Evolutionary conservation across 1,140 invertebrate genomes (phyloP), one percentile per base, ranked within the genome.

Genomic region (Pseudobourletiella spinata): DNA sequence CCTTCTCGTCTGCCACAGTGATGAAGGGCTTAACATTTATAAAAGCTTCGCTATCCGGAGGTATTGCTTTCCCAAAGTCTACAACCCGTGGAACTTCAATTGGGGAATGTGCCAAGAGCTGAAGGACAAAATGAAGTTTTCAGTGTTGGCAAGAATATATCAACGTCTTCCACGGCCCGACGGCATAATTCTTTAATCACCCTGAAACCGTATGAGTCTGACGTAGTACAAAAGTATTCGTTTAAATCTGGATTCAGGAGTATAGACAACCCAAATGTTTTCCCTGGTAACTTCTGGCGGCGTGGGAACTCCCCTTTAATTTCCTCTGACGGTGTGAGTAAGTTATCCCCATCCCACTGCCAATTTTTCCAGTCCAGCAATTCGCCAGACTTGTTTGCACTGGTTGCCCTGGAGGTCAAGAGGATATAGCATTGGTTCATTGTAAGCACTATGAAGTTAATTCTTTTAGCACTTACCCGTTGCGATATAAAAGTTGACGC

Each of bases 191-290:
- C 8, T 39, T 11, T n/a, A 39, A 39, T 65, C 32, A 68, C 67
- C 20, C 64, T 30, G 51, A 69, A 69, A 20, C 67, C 67, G 24
- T 52, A 16, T 3, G 61, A 57, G 25, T 69, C 67, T 2, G 67
- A 65, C 14, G 51, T 52, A 15, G 67, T 66, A 42, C 67, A 69
- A 32, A 66, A 69, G 46, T 69, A 69, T 55, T 69, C 64, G 20
- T 61, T 42, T 2, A 69, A 20, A 20, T 52, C 58, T 11, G 67
- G 67, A 59, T 63, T 56, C 22, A 66, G n/a, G 4, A 66, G 30
- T 29, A 66, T 52, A 2, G 64, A 66, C 4, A 66, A 22, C 1
- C 64, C 64, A 55, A 50, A 59, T 20, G 64, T 57, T 26, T 57
- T 60, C 20, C 65, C 65, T n/a, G 65, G 55, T 3, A 51, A 22